Base-by-base conservation (phyloP, 2,797 vertebrate species). In the Leuciscus waleckii region DNA sequence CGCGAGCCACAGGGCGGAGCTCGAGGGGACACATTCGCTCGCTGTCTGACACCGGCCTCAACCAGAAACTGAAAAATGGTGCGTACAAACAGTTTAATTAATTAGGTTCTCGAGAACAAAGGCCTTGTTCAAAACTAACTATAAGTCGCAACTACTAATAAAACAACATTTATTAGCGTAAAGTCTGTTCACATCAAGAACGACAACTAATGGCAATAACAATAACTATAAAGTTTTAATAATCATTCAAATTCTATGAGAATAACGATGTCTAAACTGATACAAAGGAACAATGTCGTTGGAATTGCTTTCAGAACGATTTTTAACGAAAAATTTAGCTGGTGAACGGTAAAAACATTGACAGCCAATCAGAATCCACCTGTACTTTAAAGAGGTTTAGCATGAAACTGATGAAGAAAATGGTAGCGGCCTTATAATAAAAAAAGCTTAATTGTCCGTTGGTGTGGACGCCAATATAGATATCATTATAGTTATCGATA, bases 41-140 rank as follows among this genome's bases (percentile, higher is more conserved):
- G 0, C 95, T 97, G 85, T 99, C 98, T 0, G 98, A 99, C 90
- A 99, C 98, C 2, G 97, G 96, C 0, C 70, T 99, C 87, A 91
- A 94, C 89, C 95, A 97, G 19, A 97, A 96, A 89, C 96, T 94
- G 89, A 91, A 94, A 88, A 93, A 95, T 0, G 98, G 98, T 99
- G 92, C 95, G 91, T 73, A 6, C 8, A n/a, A 76, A 29, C 16
- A 6, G 13, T 63, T 61, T 5, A 2, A 61, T 61, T 26, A 5
- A 26, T 26, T 14, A 4, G 58, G 58, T 74, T 49, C n/a, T 73
- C 1, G 7, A 3, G 14, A 16, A 29, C 41, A 73, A 14, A 26
- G n/a, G 70, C 69, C 32, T 17, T 29, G 9, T 32, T 2, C 26
- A 76, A 76, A 49, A 56, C 41, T 51, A 35, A 74, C 26, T 2